Percentiles rank a stretch among this genome's conserved stretches.
Evolutionary conservation across 2,888 invertebrate genomes (phyloP).

Genomic region (Tetragonisca angustula): DNA sequence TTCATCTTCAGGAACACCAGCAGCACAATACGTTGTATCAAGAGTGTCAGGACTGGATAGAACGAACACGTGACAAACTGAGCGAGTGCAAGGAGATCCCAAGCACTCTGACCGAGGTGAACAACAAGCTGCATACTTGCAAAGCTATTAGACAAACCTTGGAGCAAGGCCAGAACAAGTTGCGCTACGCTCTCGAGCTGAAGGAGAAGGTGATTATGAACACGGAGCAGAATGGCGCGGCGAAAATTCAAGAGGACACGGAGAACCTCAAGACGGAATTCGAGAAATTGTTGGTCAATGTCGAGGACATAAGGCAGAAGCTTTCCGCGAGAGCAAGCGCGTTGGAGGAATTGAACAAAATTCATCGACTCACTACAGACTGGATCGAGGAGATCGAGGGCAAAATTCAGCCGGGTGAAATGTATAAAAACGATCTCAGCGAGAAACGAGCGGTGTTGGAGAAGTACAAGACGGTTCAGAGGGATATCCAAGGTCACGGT

Average conservation of each 20-base stretch:
- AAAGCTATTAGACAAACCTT: conserved; percentile 95
- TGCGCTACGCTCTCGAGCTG: conserved; percentile 93
- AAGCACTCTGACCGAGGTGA: conserved; percentile 92
- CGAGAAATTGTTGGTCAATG: conserved; percentile 92
- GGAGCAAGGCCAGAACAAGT: conserved; percentile 95
- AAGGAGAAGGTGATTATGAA: conserved; percentile 97
- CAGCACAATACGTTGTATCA: conserved; percentile 96
- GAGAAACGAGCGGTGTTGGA: conserved; percentile 96
- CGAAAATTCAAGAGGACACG: conserved; percentile 96
- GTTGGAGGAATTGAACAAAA: conserved; percentile 94
- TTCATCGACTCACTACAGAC: conserved; percentile 91
- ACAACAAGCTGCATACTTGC: conserved; percentile 93
- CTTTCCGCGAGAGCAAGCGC: conserved; percentile 90
- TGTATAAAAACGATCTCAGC: conserved; percentile 92
- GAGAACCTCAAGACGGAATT: conserved; percentile 95
- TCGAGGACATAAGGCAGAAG: conserved; percentile 91
- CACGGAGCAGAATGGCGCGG: conserved; percentile 94
- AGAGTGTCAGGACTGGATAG: conserved; percentile 97
- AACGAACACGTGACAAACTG: conserved; percentile 94
- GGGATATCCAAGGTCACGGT: conserved; percentile 92
- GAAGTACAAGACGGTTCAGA: conserved; percentile 92
- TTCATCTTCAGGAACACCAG: conserved; percentile 91
- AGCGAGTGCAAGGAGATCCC: conserved; percentile 92
- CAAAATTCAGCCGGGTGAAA: conserved; percentile 91
- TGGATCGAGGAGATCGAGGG: conserved; percentile 96